Base-by-base conservation (phyloP, 2,888 invertebrate species). In the Cataglyphis albicans region DNA sequence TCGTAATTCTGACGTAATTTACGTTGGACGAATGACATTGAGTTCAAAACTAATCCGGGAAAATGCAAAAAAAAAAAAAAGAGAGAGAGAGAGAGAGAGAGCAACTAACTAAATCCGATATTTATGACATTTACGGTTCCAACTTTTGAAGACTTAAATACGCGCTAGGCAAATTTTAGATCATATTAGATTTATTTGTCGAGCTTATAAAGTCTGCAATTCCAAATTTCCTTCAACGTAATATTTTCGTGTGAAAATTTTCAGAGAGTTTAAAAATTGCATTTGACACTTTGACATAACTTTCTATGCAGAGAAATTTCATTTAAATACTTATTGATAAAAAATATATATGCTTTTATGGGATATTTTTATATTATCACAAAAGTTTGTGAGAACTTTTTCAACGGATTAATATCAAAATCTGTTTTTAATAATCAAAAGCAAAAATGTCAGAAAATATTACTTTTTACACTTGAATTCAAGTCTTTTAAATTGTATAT, bases 1-100 rank as follows among this genome's bases (percentile, higher is more conserved):
- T 25, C 70, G 70, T 80, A 80, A 70, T 70, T 70, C 35, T 15
- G 55, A 80, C 68, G 52, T 80, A 80, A 87, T 87, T 84, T 87
- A 80, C 82, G 82, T 73, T 70, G 72, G 57, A 83, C 74, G 74
- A 88, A 81, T 63, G 73, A 32, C 81, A 68, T 81, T 18, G 74
- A 65, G 73, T 70, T 80, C 21, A 59, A 70, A 38, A 70, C 57
- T 68, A 41, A 70, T 35, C 32, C 5, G 70, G 70, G 35, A 35
- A 25, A 59, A 61, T 18, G 64, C 25, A 57, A 61, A 72, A 61
- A 41, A 41, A 10, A n/a, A 15, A 52, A 48, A 52, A 32, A 67
- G 29, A 65, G 29, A 29, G 29, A 67, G 10, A 25, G 41, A 65
- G 41, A 44, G 41, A 44, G 29, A 35, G 67, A 70, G 38, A 55